Conservation (phyloP, 2,888 invertebrate genomes). For the Dexiosoma caninum region DNA sequence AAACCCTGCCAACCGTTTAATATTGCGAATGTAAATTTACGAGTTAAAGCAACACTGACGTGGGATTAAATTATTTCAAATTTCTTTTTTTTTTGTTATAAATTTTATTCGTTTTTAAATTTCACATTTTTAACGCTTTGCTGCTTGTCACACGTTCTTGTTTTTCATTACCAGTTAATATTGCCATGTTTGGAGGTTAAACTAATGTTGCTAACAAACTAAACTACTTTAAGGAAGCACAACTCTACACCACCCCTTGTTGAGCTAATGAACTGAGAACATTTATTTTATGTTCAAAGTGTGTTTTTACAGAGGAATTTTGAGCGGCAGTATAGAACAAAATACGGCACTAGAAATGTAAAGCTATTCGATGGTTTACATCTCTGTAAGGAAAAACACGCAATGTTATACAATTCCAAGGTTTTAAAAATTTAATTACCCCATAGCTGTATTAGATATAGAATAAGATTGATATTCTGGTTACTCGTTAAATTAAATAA, state of each 20-base stretch:
- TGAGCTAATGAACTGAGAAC: constrained; percentile 52
- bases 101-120: not conserved
- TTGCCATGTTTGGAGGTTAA: constrained; percentile 44
- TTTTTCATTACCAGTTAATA: constrained; percentile 41
- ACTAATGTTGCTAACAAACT: constrained; percentile 34
- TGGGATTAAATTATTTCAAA: not conserved
- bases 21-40: not conserved
- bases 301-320: not conserved
- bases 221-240: not conserved
- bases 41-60: not conserved
- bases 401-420: too few species aligned
- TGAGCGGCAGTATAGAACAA: not conserved
- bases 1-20: not conserved
- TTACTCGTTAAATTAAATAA: too few species aligned
- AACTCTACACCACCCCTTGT: constrained; percentile 15
- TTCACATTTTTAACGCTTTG: not conserved
- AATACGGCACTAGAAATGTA: not conserved
- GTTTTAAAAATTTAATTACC: too few species aligned
- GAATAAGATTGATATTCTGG: too few species aligned
- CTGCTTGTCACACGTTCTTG: not conserved
- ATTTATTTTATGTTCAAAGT: constrained; percentile 19
- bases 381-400: too few species aligned
- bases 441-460: too few species aligned
- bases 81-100: not conserved
- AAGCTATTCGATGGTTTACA: too few species aligned